phyloP scores from a whole-genome alignment of 2,888 invertebrate species.

The Luffia ferchaultella region DNA sequence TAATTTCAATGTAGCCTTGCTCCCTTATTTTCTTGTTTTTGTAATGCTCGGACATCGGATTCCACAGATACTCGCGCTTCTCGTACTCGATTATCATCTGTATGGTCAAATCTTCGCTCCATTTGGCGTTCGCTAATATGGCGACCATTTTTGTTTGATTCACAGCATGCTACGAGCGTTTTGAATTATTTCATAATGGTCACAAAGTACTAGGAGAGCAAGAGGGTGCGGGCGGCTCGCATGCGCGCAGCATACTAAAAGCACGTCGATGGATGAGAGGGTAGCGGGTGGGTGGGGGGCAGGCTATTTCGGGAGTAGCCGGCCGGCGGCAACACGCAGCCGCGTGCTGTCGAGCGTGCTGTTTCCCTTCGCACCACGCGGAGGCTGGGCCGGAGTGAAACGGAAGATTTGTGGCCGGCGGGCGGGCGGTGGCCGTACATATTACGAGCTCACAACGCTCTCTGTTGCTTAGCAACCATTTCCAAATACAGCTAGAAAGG shows the following conservation, averaged over 20 bases:
- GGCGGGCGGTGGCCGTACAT: conserved; percentile 25
- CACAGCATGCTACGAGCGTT: conserved; percentile 33
- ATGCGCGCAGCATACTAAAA: conserved; percentile 68
- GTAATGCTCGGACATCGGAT: conserved; percentile 58
- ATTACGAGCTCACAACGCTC: conserved; percentile 16
- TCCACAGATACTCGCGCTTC: conserved; percentile 59
- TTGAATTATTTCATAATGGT: conserved; percentile 19
- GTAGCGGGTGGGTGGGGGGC: conserved; percentile 39
- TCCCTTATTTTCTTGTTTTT: conserved; percentile 61
- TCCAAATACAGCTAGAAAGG: not conserved
- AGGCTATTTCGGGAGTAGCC: conserved; percentile 64
- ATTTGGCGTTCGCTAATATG: conserved; percentile 58
- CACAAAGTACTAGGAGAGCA: conserved; percentile 39
- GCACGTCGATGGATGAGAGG: conserved; percentile 57
- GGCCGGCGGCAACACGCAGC: conserved; percentile 36
- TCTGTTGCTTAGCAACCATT: conserved; percentile 3
- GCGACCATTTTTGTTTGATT: conserved; percentile 42
- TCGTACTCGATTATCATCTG: conserved; percentile 63
- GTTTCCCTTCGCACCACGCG: conserved; percentile 55
- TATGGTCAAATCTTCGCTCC: conserved; percentile 60
- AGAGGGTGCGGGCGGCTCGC: conserved; percentile 65
- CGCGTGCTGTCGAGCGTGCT: conserved; percentile 65
- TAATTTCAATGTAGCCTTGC: conserved; percentile 58
- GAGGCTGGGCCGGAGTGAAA: conserved; percentile 62
- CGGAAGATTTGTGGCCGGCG: conserved; percentile 59